Evolutionary conservation across 1,140 invertebrate genomes (phyloP), one percentile per base, ranked within the genome.

Genomic region (Drosophila hydei): DNA sequence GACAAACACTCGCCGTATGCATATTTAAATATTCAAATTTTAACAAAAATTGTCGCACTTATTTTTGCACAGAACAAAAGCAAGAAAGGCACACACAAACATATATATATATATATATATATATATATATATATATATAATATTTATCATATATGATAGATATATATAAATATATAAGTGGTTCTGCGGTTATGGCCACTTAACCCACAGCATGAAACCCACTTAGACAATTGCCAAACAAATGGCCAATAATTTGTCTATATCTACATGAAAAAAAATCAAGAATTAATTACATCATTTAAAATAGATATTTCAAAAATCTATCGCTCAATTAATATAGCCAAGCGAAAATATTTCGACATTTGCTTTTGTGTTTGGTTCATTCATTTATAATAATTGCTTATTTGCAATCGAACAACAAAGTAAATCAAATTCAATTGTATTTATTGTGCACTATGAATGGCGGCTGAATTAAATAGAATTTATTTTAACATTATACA

Each of bases 11-110:
- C 38, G 73, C 30, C 72, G 58, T 63, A 61, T 87, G 77, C 81
- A 87, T 80, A 80, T 80, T 87, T 85, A 85, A 71, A 75, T 87
- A 85, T 84, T 84, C 61, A 79, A 84, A 84, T 85, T 48, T 52
- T n/a, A 40, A 62, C 38, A 33, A 62, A 5, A 68, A 81, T 60
- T 76, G 74, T 84, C 76, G 72, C 63, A 62, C 72, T 83, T 83
- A 30, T 58, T 73, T 62, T 50, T 14, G 47, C 47, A 56, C 45
- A 55, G 45, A 71, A 64, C 30, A 60, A 40, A 58, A 19, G 33
- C 47, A 54, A 55, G 27, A 43, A 48, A 43, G 3, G 6, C 38
- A 27, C 33, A 27, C 30, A 23, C 7, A 25, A 11, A 25, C 21
- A 50, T 18, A 51, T 11, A 19, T 14, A 58, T 1, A 14, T 14